Evolutionary conservation across 92 coral and sea anemone species (phyloP).

Genomic region (Palythoa grandis): DNA sequence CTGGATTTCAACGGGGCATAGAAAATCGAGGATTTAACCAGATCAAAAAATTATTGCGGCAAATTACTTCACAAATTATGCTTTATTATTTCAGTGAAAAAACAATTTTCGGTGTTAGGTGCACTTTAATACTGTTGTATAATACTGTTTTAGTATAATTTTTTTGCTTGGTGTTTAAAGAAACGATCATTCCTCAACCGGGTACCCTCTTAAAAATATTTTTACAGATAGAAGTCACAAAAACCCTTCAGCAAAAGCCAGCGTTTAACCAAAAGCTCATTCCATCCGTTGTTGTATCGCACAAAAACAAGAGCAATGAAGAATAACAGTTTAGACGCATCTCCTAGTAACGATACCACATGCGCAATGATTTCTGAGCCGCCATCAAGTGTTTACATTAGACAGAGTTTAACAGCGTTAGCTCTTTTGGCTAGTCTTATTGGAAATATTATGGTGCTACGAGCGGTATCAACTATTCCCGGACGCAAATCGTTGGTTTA

Average conservation of each 20-base stretch:
- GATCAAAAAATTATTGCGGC: no score
- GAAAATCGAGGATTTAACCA: no score
- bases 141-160: no score
- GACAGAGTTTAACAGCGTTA: not conserved
- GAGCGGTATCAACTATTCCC: not conserved
- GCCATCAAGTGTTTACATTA: not conserved
- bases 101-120: no score
- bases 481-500: constrained; percentile 7
- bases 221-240: not conserved
- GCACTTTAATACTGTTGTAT: no score
- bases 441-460: constrained; percentile 9
- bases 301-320: not conserved
- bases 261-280: not conserved
- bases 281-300: not conserved
- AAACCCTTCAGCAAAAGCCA: not conserved
- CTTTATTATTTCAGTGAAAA: no score
- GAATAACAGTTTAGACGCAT: not conserved
- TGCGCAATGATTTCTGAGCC: not conserved
- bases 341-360: not conserved
- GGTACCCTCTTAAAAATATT: not conserved
- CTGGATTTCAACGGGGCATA: no score
- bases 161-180: no score
- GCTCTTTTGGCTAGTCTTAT: not conserved
- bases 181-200: not conserved
- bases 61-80: no score